A percentile compares a stretch with the other conserved stretches of the same genome.
phyloP scores from a whole-genome alignment of 92 coral and sea anemone genomes.

The Actinernus sp. region DNA sequence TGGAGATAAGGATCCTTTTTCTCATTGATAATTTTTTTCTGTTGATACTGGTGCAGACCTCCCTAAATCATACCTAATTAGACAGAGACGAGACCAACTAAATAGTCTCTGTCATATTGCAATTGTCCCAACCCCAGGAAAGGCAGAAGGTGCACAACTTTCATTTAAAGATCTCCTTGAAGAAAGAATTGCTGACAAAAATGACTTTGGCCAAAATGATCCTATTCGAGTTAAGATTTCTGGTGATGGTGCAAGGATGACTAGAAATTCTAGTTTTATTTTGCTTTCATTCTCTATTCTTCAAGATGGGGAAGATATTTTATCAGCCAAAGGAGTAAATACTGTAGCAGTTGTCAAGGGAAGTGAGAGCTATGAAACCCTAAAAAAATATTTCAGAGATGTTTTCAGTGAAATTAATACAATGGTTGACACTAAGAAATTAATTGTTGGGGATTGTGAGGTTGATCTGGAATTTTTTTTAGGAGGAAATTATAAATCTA shows the following conservation, averaged over 20 bases:
- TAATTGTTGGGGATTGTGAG: slow-evolving; percentile 19
- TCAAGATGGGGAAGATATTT: slow-evolving; percentile 50
- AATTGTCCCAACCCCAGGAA: slow-evolving; percentile 58
- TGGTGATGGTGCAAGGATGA: slow-evolving; percentile 82
- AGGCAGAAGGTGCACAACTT: slow-evolving; percentile 59
- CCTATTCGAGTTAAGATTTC: slow-evolving; percentile 62
- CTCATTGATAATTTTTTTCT: slow-evolving; percentile 69
- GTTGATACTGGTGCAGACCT: slow-evolving; percentile 48
- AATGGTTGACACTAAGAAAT: slow-evolving; percentile 26
- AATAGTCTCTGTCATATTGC: slow-evolving; percentile 66
- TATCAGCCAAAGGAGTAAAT: slow-evolving; percentile 62
- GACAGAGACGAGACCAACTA: slow-evolving; percentile 65
- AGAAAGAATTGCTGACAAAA: slow-evolving; percentile 10
- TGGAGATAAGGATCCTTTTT: slow-evolving; percentile 40
- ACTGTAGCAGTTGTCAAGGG: slow-evolving; percentile 73
- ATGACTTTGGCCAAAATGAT: slow-evolving; percentile 12
- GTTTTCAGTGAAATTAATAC: slow-evolving; percentile 63
- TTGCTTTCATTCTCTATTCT: slow-evolving; percentile 64
- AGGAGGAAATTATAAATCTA: slow-evolving; percentile 57
- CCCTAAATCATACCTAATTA: slow-evolving; percentile 63
- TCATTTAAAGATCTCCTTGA: slow-evolving; percentile 23
- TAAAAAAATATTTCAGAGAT: slow-evolving; percentile 49
- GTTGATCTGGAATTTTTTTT: slow-evolving; percentile 53
- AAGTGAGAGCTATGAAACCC: slow-evolving; percentile 48
- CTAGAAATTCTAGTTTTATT: slow-evolving; percentile 62